Evolutionary conservation across 2,888 invertebrate genomes (phyloP), one percentile per base, ranked within the genome.

Genomic region (Amphipyra tragopoginis): DNA sequence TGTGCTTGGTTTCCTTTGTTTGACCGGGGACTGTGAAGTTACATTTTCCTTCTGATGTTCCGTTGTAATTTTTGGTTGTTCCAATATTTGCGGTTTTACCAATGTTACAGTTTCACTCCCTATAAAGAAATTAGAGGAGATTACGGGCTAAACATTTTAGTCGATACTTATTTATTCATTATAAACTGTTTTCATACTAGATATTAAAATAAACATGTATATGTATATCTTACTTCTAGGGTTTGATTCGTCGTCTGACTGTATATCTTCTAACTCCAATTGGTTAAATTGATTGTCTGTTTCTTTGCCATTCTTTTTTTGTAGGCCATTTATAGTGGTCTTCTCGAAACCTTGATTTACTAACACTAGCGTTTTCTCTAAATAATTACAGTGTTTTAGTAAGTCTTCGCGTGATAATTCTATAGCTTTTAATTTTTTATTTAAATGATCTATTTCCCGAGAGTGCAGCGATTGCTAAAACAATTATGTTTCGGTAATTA

Each of bases 21-120:
- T 62, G 43, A 63, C 49, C 0, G 70, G 60, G 5, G 72, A 72
- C 0, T 62, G 72, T 34, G 47, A 51, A 6, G 42, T 60, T 33
- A 21, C 34, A 29, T 51, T 54, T 56, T 64, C 58, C 21, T 51
- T 15, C 10, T 55, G 34, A 47, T 36, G 11, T 42, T 40, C 39
- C 11, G 58, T 43, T 34, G 52, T 47, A n/a, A 38, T 52, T 49
- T 64, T 72, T 13, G 74, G 34, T 33, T 76, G 65, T 69, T 87
- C 83, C 21, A 87, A 65, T 47, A 88, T 62, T 82, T 86, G 80
- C 10, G 91, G 89, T 71, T 88, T 86, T 11, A 86, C 75, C 47
- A 93, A 75, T 15, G 91, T 91, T 33, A 92, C 80, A 13, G 94
- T 94, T 75, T 78, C 77, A 68, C 88, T 91, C 68, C 77, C 94